Evolutionary conservation across 2,797 vertebrate genomes (phyloP).

Genomic region (Cirrhinus mrigala): DNA sequence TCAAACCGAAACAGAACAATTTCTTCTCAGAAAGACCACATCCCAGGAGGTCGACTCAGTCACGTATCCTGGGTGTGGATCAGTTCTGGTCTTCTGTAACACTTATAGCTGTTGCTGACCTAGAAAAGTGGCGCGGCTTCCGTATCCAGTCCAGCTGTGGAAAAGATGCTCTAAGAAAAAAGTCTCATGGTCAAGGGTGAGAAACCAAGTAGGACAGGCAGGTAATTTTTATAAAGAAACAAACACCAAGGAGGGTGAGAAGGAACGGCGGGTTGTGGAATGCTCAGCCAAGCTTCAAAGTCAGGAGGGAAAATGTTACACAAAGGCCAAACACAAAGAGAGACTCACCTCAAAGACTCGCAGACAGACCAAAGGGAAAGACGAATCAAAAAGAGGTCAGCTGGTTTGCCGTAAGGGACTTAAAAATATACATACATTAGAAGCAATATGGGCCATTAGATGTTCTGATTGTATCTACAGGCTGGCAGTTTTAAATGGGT

Average conservation of each 20-base stretch:
- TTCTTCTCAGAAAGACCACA: slow-evolving; percentile 37
- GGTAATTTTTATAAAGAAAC: slow-evolving; percentile 59
- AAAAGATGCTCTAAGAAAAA: slow-evolving; percentile 34
- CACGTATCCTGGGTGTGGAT: slow-evolving; percentile 45
- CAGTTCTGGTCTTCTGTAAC: slow-evolving; percentile 40
- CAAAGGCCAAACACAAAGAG: slow-evolving; percentile 55
- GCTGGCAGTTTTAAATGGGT: background rate
- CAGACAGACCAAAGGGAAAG: slow-evolving; percentile 38
- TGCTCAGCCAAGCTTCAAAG: slow-evolving; percentile 62
- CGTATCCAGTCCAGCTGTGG: slow-evolving; percentile 53
- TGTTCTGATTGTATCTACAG: background rate
- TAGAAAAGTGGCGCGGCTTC: slow-evolving; percentile 56
- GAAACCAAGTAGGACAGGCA: slow-evolving; percentile 64
- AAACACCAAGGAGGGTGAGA: slow-evolving; percentile 52
- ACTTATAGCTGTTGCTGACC: slow-evolving; percentile 57
- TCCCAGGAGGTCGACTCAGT: slow-evolving; percentile 48
- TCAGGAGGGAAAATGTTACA: slow-evolving; percentile 54
- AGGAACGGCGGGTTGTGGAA: slow-evolving; percentile 31
- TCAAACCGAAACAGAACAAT: slow-evolving; percentile 25
- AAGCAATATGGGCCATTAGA: slow-evolving; percentile 19
- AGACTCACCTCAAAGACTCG: slow-evolving; percentile 50
- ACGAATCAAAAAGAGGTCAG: slow-evolving; percentile 18
- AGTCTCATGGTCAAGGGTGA: slow-evolving; percentile 59
- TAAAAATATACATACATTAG: slow-evolving; percentile 23
- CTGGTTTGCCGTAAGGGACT: background rate